These are phyloP conservation scores for Phodopus roborovskii DNA, from an alignment of 2,113 vertebrate species.

Conservation along the genomic window DNA sequence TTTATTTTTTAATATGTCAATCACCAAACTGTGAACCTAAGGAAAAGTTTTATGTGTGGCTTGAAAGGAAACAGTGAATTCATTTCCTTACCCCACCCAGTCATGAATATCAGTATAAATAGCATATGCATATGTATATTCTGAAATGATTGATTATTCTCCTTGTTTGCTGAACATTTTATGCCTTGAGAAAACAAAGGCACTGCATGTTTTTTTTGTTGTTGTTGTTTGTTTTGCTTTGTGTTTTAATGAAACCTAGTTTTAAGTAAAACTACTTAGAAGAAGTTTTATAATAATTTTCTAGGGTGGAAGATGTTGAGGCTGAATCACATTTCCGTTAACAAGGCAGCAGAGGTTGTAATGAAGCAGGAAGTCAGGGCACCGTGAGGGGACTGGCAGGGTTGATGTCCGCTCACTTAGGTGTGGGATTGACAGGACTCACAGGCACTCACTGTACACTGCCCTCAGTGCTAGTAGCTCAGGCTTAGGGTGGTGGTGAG, in stretches of 20 bases:
- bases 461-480: neutral
- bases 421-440: neutral
- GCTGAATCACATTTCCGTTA: neutral
- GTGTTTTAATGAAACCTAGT: neutral
- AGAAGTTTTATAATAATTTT: neutral
- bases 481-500: neutral
- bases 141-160: constrained; percentile 1
- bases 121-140: constrained; percentile 24
- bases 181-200: constrained; percentile 10
- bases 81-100: neutral
- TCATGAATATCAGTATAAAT: neutral
- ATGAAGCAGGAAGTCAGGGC: neutral
- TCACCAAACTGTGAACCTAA: constrained; percentile 8
- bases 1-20: neutral
- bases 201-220: neutral
- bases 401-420: neutral
- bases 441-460: neutral
- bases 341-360: neutral
- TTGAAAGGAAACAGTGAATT: constrained; percentile 36
- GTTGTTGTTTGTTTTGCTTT: no score
- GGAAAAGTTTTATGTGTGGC: neutral
- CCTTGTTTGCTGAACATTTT: neutral
- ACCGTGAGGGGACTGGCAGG: neutral
- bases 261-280: neutral
- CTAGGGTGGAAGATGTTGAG: neutral